Evolutionary conservation across 2,113 vertebrate genomes (phyloP).

Genomic region (Eudorcas thomsonii): DNA sequence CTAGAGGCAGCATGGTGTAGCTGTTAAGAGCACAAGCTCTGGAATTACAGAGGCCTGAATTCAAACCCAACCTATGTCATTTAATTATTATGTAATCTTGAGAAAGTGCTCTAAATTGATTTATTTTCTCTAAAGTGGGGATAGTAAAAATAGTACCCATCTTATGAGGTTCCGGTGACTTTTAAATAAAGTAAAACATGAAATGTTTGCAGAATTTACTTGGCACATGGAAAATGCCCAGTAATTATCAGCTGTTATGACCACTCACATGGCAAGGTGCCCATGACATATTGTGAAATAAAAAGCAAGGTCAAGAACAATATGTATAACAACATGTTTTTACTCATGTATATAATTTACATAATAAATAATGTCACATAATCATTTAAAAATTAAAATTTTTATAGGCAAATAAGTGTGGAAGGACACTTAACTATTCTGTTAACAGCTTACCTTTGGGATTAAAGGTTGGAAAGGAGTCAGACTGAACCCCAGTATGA

Average conservation of each 20-base stretch:
- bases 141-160: background rate
- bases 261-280: conserved; percentile 24
- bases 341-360: background rate
- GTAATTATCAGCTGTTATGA: background rate
- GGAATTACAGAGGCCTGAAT: background rate
- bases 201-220: conserved; percentile 9
- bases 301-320: conserved; percentile 23
- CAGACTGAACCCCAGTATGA: background rate
- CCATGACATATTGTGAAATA: background rate
- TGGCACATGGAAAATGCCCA: background rate
- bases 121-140: background rate
- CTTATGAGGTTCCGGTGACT: background rate
- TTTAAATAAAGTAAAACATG: conserved; percentile 20
- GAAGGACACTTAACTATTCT: background rate
- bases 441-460: background rate
- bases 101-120: conserved; percentile 4
- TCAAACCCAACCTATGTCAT: background rate
- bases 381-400: background rate
- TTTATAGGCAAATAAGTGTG: background rate
- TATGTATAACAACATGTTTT: background rate
- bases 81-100: conserved; percentile 8
- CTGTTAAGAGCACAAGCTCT: background rate
- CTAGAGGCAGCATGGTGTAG: background rate
- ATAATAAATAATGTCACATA: background rate
- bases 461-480: background rate